A percentile compares a stretch with the other conserved stretches of the same genome.
Evolutionary conservation across 53 echinoderm and acorn worm species (phyloP).

Genomic region (Arbacia lixula): DNA sequence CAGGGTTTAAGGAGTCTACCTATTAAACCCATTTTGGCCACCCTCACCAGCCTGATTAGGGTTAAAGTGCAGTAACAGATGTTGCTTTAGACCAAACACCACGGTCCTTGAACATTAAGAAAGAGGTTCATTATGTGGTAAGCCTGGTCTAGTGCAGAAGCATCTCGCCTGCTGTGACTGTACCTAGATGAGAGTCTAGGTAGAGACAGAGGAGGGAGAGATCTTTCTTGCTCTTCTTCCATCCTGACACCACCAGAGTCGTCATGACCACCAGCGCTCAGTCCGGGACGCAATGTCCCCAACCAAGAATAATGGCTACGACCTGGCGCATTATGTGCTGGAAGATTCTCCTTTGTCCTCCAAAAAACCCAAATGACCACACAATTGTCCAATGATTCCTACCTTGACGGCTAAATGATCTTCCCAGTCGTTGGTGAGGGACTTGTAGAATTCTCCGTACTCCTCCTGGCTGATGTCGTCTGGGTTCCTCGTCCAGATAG

Average conservation of each 20-base stretch:
- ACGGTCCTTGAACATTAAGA: conserved; percentile 78
- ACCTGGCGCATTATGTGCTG: conserved; percentile 82
- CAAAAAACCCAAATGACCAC: too few species aligned
- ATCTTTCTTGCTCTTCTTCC: conserved; percentile 75
- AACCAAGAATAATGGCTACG: conserved; percentile 59
- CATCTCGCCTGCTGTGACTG: background rate
- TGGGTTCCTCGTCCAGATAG: conserved; percentile 99
- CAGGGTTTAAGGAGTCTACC: too few species aligned
- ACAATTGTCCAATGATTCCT: too few species aligned
- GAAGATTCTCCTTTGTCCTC: too few species aligned
- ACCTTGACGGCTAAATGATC: conserved; percentile 99
- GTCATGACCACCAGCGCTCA: conserved; percentile 54
- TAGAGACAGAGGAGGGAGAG: conserved; percentile 7
- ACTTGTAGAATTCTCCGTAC: conserved; percentile 99
- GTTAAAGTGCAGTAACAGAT: background rate
- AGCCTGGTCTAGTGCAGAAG: conserved; percentile 47
- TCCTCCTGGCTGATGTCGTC: conserved; percentile 97
- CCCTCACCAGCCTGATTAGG: too few species aligned
- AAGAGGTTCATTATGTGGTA: conserved; percentile 75
- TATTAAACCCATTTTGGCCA: too few species aligned
- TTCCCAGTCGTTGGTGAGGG: conserved; percentile 97
- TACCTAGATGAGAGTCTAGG: background rate
- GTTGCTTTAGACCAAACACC: conserved; percentile 69
- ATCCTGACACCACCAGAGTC: conserved; percentile 74
- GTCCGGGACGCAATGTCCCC: background rate